These are phyloP conservation scores for Osmoderma eremita DNA, from an alignment of 2,888 invertebrate species.

Conservation along the genomic window DNA sequence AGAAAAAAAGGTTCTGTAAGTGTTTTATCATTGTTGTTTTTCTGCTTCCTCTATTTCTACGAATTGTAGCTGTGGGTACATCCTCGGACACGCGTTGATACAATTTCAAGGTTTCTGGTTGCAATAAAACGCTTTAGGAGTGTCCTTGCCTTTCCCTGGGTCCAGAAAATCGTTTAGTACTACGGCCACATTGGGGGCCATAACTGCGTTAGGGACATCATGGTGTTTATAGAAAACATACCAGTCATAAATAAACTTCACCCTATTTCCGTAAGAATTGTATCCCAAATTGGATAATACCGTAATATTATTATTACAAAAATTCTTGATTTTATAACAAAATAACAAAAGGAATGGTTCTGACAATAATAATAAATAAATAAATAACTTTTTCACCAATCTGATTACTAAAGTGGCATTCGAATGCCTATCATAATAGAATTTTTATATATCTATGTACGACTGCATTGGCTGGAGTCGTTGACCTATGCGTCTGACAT, in stretches of 20 bases:
- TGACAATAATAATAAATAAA: too few relatives aligned
- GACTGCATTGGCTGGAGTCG: conserved; percentile 8
- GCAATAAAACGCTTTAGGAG: conserved; percentile 26
- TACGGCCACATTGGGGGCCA: conserved; percentile 29
- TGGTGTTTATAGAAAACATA: conserved; percentile 27
- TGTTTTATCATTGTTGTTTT: background rate
- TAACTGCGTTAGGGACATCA: conserved; percentile 20
- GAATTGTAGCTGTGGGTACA: background rate
- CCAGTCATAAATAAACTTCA: conserved; percentile 18
- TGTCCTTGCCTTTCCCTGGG: background rate
- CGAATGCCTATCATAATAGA: background rate
- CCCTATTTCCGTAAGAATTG: too few relatives aligned
- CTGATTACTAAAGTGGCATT: too few relatives aligned
- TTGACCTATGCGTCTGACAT: conserved; percentile 16
- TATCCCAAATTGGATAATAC: background rate
- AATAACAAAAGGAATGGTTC: too few relatives aligned
- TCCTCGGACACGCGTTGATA: conserved; percentile 17
- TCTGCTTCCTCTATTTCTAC: background rate
- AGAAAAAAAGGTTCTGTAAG: background rate
- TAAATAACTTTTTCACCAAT: too few relatives aligned
- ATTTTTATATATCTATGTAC: conserved; percentile 10
- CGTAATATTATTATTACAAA: too few relatives aligned
- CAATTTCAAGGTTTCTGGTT: conserved; percentile 29
- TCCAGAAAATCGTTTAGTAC: conserved; percentile 16
- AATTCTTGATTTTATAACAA: too few relatives aligned